phyloP scores from a whole-genome alignment of 2,888 invertebrate genomes.

The Limulus polyphemus region DNA sequence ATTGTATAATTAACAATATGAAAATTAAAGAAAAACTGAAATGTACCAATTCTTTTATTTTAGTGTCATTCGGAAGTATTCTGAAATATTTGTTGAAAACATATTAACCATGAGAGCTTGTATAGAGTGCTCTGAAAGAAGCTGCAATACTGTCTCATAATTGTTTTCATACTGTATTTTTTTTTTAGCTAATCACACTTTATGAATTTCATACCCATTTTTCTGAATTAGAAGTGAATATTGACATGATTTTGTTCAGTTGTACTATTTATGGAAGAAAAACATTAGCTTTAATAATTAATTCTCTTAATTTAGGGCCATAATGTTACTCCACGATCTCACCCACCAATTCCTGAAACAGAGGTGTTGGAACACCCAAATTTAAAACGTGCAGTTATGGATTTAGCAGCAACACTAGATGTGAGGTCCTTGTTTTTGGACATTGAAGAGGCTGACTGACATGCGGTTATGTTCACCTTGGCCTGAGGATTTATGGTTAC shows the following conservation, averaged over 20 bases:
- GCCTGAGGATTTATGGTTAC: slow-evolving; percentile 15
- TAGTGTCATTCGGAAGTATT: too few species aligned
- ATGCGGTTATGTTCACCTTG: slow-evolving; percentile 23
- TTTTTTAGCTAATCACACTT: too few species aligned
- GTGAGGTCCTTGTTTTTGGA: slow-evolving; percentile 59
- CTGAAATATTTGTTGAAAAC: too few species aligned
- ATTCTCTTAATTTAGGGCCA: slow-evolving; percentile 45
- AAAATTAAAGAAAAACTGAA: too few species aligned
- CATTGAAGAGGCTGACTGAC: slow-evolving; percentile 31
- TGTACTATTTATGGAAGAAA: neutral
- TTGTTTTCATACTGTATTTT: too few species aligned
- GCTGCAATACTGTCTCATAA: too few species aligned
- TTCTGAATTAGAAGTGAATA: too few species aligned
- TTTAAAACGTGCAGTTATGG: slow-evolving; percentile 50
- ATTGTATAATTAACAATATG: too few species aligned
- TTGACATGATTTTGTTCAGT: neutral
- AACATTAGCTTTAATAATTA: neutral
- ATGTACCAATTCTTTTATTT: too few species aligned
- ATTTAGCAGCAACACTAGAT: slow-evolving; percentile 69
- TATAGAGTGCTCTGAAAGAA: too few species aligned
- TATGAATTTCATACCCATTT: too few species aligned
- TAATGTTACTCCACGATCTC: slow-evolving; percentile 71
- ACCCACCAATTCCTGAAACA: slow-evolving; percentile 71
- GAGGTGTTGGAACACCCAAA: slow-evolving; percentile 74
- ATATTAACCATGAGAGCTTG: too few species aligned